Conservation (phyloP, 2,888 invertebrate genomes). For the Antheraea assamensis region DNA sequence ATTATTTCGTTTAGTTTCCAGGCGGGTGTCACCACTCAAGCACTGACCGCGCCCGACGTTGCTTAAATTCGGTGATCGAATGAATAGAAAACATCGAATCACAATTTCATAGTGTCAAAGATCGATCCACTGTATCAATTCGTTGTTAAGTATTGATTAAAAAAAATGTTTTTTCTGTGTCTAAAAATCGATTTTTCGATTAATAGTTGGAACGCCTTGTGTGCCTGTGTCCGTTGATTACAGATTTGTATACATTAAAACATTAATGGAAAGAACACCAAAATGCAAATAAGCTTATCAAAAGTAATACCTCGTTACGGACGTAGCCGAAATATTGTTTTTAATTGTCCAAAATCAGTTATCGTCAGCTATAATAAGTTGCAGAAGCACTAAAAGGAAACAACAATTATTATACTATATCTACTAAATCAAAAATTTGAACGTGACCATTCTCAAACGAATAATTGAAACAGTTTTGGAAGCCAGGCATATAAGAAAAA, state of each 20-base stretch:
- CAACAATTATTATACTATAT: neutral
- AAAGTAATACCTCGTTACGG: neutral
- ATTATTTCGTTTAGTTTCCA: too few species aligned
- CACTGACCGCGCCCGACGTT: slow-evolving; percentile 77
- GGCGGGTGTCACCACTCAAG: too few species aligned
- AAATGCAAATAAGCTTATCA: neutral
- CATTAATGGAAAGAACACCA: neutral
- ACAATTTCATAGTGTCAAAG: too few species aligned
- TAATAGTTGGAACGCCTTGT: too few species aligned
- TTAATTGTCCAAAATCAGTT: neutral
- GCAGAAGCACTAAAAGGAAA: neutral
- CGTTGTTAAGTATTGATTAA: too few species aligned
- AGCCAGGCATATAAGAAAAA: neutral
- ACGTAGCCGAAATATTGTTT: neutral
- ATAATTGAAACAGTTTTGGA: neutral
- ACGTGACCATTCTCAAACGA: neutral
- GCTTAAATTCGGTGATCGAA: slow-evolving; percentile 79
- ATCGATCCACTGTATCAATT: too few species aligned
- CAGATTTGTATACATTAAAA: too few species aligned
- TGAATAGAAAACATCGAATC: too few species aligned
- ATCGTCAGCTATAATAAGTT: neutral
- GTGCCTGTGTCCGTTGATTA: too few species aligned
- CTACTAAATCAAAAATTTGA: neutral
- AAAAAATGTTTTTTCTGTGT: too few species aligned
- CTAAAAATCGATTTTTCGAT: too few species aligned